Percentiles rank a stretch among this genome's conserved stretches.
phyloP scores from a whole-genome alignment of 2,797 vertebrate species.

The Gobio occitaniae region DNA sequence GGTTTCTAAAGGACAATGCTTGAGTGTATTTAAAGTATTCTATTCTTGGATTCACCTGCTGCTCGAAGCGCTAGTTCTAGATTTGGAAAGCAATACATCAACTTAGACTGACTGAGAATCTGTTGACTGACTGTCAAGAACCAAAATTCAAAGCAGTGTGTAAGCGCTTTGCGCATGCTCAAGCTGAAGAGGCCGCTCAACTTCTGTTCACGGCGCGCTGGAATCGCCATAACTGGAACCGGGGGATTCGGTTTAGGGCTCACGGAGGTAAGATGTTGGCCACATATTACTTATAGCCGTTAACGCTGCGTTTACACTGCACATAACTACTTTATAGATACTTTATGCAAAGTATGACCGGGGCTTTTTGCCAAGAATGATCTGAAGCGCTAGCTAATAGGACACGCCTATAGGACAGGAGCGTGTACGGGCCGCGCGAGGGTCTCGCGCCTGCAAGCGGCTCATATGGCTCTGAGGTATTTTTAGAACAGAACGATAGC shows the following conservation, averaged over 20 bases:
- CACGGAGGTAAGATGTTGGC: constrained; percentile 75
- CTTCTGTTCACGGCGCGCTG: constrained; percentile 64
- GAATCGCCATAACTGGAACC: constrained; percentile 73
- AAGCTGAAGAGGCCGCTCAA: constrained; percentile 58
- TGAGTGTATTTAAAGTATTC: constrained; percentile 10
- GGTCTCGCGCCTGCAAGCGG: constrained; percentile 20
- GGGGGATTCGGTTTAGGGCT: constrained; percentile 73
- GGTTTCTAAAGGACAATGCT: background rate
- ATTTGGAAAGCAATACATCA: constrained; percentile 75
- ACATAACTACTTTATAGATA: background rate
- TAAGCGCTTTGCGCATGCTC: constrained; percentile 67
- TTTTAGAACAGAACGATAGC: constrained; percentile 64
- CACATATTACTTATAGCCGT: background rate
- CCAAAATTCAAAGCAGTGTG: constrained; percentile 62
- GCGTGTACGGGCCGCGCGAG: constrained; percentile 64
- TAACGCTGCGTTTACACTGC: too few species aligned
- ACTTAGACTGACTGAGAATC: background rate
- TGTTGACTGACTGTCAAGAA: constrained; percentile 20
- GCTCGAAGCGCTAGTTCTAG: constrained; percentile 84
- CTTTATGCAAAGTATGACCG: background rate
- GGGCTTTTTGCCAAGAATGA: background rate
- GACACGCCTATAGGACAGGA: constrained; percentile 75
- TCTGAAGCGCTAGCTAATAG: constrained; percentile 58
- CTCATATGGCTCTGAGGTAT: constrained; percentile 60
- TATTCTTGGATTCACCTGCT: constrained; percentile 86